Conservation (phyloP, 2,888 invertebrate species). For the Acanthosoma haemorrhoidale region DNA sequence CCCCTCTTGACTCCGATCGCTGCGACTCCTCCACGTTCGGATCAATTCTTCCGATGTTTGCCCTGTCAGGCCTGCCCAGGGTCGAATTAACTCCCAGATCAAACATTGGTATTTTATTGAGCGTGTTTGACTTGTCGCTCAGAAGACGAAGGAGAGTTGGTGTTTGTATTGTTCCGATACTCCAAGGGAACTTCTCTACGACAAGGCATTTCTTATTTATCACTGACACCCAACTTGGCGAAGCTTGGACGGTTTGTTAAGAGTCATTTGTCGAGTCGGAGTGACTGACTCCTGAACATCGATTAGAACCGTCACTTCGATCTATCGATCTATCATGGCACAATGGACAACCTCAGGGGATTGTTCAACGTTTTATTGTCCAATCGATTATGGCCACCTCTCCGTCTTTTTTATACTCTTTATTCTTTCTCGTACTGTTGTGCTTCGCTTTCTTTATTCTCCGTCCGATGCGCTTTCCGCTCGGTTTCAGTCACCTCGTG, state of each 20-base stretch:
- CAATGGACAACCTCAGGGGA: constrained; percentile 7
- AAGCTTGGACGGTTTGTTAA: background rate
- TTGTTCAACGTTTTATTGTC: no score
- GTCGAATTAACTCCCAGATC: no score
- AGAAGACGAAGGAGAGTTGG: no score
- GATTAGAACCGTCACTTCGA: background rate
- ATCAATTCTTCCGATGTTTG: background rate
- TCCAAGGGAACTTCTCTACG: no score
- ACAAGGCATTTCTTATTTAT: no score
- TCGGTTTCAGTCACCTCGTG: no score
- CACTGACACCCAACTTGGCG: background rate
- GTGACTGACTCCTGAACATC: constrained; percentile 7
- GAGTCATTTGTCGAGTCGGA: no score
- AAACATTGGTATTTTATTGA: background rate
- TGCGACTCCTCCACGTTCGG: no score
- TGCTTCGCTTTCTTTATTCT: background rate
- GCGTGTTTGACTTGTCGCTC: background rate
- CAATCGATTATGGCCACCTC: background rate
- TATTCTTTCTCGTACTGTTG: background rate
- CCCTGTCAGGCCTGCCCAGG: background rate
- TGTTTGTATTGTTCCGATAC: no score
- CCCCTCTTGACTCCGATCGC: no score
- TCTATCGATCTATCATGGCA: constrained; percentile 8
- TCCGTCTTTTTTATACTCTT: background rate
- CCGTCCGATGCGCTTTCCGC: no score